Conservation (phyloP, 2,113 vertebrate genomes). For the Athene noctua region DNA sequence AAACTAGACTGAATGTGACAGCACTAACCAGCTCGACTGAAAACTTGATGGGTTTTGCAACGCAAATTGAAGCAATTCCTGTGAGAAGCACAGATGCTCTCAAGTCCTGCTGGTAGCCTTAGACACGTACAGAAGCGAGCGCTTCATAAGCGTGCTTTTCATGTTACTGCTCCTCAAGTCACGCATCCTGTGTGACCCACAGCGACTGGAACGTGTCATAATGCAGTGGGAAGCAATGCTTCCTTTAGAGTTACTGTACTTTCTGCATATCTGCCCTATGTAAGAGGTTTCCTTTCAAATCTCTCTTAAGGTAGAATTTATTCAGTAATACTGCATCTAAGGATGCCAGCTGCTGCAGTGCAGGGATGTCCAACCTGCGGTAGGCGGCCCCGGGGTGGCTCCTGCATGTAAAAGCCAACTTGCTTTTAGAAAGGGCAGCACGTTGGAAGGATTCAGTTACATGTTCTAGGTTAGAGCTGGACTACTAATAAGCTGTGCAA, state of each 20-base stretch:
- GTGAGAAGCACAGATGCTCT: background rate
- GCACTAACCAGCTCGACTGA: background rate
- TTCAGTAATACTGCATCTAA: background rate
- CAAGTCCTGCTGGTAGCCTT: background rate
- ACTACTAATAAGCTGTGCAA: background rate
- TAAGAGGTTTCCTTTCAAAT: background rate
- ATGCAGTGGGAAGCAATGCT: background rate
- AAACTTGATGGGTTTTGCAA: background rate
- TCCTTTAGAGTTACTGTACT: background rate
- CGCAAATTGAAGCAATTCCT: background rate
- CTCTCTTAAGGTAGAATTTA: background rate
- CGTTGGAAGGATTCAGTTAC: background rate
- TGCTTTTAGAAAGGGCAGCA: background rate
- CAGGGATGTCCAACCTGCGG: background rate
- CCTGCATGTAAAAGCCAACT: rapidly evolving
- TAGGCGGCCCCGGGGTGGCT: background rate
- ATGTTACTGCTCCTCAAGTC: background rate
- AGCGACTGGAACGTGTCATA: background rate
- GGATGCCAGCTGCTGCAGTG: background rate
- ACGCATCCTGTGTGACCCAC: background rate
- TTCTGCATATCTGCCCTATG: background rate
- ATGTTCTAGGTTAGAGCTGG: background rate
- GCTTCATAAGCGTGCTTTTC: rapidly evolving
- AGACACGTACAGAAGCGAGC: background rate
- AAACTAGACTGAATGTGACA: background rate